Conservation (phyloP, 2,888 invertebrate genomes). For the Machimus atricapillus region DNA sequence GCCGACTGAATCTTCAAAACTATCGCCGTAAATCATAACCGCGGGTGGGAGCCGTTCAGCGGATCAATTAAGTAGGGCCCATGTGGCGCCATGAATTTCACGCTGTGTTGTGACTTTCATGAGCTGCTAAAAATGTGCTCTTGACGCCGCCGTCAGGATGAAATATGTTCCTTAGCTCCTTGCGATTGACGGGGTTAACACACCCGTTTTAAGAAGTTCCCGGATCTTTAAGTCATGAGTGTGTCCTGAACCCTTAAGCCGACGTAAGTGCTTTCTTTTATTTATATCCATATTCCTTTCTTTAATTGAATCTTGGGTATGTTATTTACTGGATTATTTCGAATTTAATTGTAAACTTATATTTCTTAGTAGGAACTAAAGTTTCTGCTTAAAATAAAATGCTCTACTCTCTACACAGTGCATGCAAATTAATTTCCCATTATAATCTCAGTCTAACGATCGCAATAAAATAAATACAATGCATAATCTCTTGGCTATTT, state of each 20-base stretch:
- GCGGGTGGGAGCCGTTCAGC: neutral
- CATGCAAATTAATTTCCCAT: no score
- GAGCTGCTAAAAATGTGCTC: neutral
- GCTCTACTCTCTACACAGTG: no score
- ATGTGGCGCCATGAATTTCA: constrained; percentile 9
- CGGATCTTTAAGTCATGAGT: neutral
- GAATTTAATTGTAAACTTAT: neutral
- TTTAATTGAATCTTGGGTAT: neutral
- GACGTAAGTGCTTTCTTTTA: neutral
- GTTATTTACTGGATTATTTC: neutral
- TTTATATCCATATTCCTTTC: neutral
- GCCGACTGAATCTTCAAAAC: neutral
- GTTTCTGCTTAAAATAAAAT: no score
- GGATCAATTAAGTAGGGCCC: neutral
- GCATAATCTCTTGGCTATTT: no score
- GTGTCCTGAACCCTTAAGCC: neutral
- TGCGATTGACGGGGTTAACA: neutral
- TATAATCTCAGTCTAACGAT: no score
- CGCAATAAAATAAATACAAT: no score
- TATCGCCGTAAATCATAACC: constrained; percentile 8
- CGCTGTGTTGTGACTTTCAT: neutral
- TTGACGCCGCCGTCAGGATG: neutral
- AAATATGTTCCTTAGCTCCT: neutral
- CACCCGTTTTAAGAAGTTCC: neutral
- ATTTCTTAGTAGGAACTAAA: neutral